Base-by-base conservation (phyloP, 2,113 vertebrate genomes). In the Brachirus orientalis region DNA sequence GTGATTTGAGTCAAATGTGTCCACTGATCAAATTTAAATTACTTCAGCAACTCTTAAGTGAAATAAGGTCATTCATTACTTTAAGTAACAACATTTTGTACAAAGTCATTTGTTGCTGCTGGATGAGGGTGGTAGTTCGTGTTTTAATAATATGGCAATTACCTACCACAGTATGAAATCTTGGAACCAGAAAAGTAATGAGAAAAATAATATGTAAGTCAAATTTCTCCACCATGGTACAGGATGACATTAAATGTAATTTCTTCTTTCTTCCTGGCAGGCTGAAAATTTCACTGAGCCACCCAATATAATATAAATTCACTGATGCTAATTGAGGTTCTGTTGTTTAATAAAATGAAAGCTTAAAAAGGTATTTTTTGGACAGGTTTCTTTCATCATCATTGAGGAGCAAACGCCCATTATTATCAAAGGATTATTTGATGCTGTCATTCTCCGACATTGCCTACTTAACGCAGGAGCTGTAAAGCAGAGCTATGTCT, bases 401-500 rank as follows among this genome's bases (percentile, higher is more conserved):
- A 84, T 51, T 47, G 71, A 73, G 69, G 57, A 77, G 73, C 52
- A 68, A 43, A 43, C 62, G 40, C 38, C 73, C 73, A 81, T 88
- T 89, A 88, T 88, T 87, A 86, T 87, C 67, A 52, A 60, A 78
- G 84, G 75, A 82, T 86, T 90, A 88, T 91, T 86, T 87, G 84
- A 83, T 73, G 60, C 83, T 45, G 66, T 83, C 86, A 85, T 91
- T 88, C 80, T 67, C 78, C 63, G 40, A 63, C 79, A 79, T 73
- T 75, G 60, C 82, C 84, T 78, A 68, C 82, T 83, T 79, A 84
- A 79, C 75, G 75, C 78, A 82, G 76, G 38, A 60, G 81, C 84
- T 79, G 79, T 89, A 91, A 92, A 91, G 63, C 80, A 88, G 88
- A 92, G 75, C 60, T 86, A 90, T 77, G 78, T 71, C 76, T 69